Evolutionary conservation across 2,113 vertebrate genomes (phyloP).

Genomic region (Dissostichus mawsoni): DNA sequence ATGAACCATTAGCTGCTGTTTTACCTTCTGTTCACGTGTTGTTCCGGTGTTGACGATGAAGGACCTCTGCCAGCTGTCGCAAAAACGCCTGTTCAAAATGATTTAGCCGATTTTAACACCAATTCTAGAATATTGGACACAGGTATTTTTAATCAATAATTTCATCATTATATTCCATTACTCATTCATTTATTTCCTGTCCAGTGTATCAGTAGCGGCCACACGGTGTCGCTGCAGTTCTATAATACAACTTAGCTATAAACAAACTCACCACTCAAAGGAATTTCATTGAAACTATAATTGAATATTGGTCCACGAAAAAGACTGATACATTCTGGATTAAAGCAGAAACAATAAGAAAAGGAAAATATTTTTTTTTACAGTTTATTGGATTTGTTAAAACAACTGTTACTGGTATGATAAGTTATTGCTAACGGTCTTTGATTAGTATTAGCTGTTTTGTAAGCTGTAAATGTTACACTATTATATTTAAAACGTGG

Average conservation of each 20-base stretch:
- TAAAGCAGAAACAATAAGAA: no score
- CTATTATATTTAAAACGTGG: no score
- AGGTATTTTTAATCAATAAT: neutral
- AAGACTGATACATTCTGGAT: no score
- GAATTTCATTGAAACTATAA: neutral
- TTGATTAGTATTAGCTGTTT: no score
- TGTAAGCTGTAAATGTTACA: no score
- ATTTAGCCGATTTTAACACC: no score
- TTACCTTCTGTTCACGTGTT: constrained; percentile 23
- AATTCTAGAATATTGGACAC: neutral
- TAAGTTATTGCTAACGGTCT: no score
- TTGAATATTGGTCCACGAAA: no score
- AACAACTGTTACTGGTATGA: no score
- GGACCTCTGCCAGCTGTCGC: constrained; percentile 19
- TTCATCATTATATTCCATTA: no score
- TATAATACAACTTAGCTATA: neutral
- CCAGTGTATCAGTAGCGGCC: neutral
- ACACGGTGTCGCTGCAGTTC: neutral
- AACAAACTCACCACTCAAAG: neutral
- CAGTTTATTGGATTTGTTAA: no score
- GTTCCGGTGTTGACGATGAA: constrained; percentile 32
- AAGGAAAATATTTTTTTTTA: no score
- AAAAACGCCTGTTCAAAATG: constrained; percentile 30
- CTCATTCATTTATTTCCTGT: neutral
- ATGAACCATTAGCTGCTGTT: neutral